phyloP scores from a whole-genome alignment of 2,113 vertebrate species.

The Tinamus guttatus region DNA sequence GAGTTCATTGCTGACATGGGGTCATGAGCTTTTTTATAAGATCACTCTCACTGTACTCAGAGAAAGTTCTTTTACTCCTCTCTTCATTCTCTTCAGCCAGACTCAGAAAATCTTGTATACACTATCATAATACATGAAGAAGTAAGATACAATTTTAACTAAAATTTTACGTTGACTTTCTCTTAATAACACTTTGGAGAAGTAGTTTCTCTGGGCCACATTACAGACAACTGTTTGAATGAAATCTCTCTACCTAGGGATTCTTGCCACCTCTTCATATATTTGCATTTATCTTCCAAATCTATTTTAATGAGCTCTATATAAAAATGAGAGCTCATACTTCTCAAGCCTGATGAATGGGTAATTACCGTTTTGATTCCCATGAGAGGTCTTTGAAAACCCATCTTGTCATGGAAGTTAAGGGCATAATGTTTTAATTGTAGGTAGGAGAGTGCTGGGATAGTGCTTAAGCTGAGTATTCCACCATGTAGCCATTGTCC shows the following conservation, averaged over 20 bases:
- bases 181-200: slow-evolving; percentile 27
- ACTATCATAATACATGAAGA: background rate
- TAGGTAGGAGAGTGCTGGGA: slow-evolving; percentile 36
- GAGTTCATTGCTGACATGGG: background rate
- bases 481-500: slow-evolving; percentile 13
- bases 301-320: slow-evolving; percentile 77
- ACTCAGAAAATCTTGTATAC: background rate
- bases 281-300: slow-evolving; percentile 78
- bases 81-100: background rate
- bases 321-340: slow-evolving; percentile 75
- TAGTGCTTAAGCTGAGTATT: slow-evolving; percentile 46
- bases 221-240: slow-evolving; percentile 63
- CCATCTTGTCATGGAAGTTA: slow-evolving; percentile 72
- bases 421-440: slow-evolving; percentile 76
- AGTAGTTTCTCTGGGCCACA: slow-evolving; percentile 42
- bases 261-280: slow-evolving; percentile 73
- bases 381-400: slow-evolving; percentile 70
- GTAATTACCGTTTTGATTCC: slow-evolving; percentile 77
- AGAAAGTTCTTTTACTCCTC: background rate
- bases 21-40: background rate
- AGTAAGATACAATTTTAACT: slow-evolving; percentile 3
- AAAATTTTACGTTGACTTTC: slow-evolving; percentile 22
- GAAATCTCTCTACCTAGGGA: slow-evolving; percentile 73
- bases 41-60: background rate
- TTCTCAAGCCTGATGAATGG: slow-evolving; percentile 69